Evolutionary conservation across 2,888 invertebrate species (phyloP).

Genomic region (Tetheella fluctuosa): DNA sequence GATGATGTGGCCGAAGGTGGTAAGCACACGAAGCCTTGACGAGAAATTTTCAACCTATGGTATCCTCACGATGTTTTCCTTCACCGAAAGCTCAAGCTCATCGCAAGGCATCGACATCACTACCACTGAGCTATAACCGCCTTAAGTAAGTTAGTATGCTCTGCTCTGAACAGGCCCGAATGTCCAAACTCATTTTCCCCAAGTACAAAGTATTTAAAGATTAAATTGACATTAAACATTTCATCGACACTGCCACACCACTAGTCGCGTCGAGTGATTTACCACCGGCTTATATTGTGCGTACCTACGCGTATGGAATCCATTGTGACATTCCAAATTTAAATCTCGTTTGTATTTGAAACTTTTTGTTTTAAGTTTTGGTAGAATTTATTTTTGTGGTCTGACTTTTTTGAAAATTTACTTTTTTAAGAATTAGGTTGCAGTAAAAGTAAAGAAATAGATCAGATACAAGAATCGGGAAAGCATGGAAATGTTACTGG

Average conservation of each 20-base stretch:
- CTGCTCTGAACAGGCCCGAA: no score
- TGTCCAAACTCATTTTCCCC: no score
- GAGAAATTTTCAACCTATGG: no score
- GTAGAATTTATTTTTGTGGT: neutral
- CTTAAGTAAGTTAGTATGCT: no score
- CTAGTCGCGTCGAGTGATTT: constrained; percentile 17
- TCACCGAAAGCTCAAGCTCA: no score
- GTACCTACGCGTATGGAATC: constrained; percentile 12
- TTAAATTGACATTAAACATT: constrained; percentile 7
- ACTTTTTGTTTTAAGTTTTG: neutral
- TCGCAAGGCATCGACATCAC: no score
- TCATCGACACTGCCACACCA: constrained; percentile 12
- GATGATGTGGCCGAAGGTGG: no score
- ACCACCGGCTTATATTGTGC: constrained; percentile 1
- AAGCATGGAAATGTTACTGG: neutral
- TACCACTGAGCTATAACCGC: no score
- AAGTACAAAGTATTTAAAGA: neutral
- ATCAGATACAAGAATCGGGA: neutral
- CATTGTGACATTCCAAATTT: constrained; percentile 15
- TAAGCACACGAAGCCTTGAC: no score
- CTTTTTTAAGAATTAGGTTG: neutral
- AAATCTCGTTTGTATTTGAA: neutral
- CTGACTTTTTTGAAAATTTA: neutral
- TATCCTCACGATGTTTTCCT: no score
- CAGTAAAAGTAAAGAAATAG: no score